Evolutionary conservation across 2,113 vertebrate species (phyloP), one percentile per base, ranked within the genome.

Genomic region (Echinops telfairi): DNA sequence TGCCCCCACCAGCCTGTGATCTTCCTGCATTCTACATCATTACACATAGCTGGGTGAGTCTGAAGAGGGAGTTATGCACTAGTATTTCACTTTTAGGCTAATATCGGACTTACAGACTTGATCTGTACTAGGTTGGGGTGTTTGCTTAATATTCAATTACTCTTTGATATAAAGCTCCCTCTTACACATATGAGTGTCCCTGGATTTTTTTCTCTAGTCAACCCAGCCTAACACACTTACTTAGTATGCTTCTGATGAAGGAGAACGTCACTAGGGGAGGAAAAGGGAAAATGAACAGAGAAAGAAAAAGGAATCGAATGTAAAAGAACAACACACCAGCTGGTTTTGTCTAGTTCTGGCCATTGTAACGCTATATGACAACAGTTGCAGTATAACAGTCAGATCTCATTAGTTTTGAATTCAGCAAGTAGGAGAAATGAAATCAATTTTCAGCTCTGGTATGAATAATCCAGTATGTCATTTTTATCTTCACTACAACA

Each of bases 371-470:
- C 83, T 88, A 78, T 8, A 16, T 62, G 40, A 84, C 62, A 81
- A 66, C 5, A 62, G 53, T 76, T 81, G 86, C 20, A 38, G 66
- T 82, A 1, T 57, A 84, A 47, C 36, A 71, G 64, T 70, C 87
- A 81, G 36, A 91, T 95, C 84, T 95, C 88, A 94, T 89, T 95
- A 95, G 82, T 53, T 43, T 91, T 68, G 73, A 94, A 95, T 80
- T 95, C 38, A 57, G 88, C 85, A 93, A 89, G 33, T 25, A 40
- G n/a, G 40, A 93, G 64, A 94, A 92, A 95, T 78, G 87, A 94
- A 93, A 93, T 96, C 81, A 92, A 82, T 86, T 91, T 84, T 83
- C 43, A 91, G 73, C 89, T 47, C 73, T 66, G 38, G 40, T 83
- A 38, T 89, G 84, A 95, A 79, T 88, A 95, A 94, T 79, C 78